A percentile compares a stretch with the other conserved stretches of the same genome.
Conservation (phyloP, 1,140 invertebrate species). For the Aphaenogaster floridana region DNA sequence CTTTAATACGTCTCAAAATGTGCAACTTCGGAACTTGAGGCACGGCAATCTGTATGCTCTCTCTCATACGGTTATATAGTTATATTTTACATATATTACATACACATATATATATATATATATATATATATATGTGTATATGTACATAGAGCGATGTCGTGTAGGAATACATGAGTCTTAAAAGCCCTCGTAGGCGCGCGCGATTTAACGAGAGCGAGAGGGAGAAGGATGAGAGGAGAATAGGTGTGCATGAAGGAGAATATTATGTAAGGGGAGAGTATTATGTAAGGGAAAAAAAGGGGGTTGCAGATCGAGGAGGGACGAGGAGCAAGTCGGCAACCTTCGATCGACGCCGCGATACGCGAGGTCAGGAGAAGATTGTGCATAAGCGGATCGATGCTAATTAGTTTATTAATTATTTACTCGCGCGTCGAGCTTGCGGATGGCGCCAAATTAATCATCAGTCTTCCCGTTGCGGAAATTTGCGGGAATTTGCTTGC, state of each 20-base stretch:
- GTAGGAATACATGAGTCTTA: slow-evolving; percentile 26
- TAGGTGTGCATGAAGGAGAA: background rate
- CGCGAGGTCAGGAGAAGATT: slow-evolving; percentile 12
- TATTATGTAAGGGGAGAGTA: background rate
- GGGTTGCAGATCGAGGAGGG: slow-evolving; percentile 3
- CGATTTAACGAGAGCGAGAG: slow-evolving; percentile 19
- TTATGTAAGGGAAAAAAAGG: slow-evolving; percentile 4
- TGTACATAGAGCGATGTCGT: slow-evolving; percentile 11
- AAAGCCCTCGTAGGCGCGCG: slow-evolving; percentile 26
- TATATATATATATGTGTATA: background rate
- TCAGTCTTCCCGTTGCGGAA: slow-evolving; percentile 15
- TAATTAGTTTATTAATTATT: slow-evolving; percentile 58
- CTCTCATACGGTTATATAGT: slow-evolving; percentile 15
- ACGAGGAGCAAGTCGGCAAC: background rate
- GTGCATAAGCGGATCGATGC: slow-evolving; percentile 44
- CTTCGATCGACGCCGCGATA: slow-evolving; percentile 25
- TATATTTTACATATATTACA: slow-evolving; percentile 35
- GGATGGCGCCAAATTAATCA: slow-evolving; percentile 47
- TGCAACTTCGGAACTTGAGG: slow-evolving; percentile 1
- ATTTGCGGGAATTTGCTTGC: slow-evolving; percentile 17
- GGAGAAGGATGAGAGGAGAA: background rate
- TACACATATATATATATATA: background rate
- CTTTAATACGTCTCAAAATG: background rate
- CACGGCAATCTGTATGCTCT: background rate
- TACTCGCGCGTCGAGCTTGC: slow-evolving; percentile 31